These are phyloP conservation scores for Adela reaumurella DNA, from an alignment of 2,888 invertebrate species.

Conservation along the genomic window DNA sequence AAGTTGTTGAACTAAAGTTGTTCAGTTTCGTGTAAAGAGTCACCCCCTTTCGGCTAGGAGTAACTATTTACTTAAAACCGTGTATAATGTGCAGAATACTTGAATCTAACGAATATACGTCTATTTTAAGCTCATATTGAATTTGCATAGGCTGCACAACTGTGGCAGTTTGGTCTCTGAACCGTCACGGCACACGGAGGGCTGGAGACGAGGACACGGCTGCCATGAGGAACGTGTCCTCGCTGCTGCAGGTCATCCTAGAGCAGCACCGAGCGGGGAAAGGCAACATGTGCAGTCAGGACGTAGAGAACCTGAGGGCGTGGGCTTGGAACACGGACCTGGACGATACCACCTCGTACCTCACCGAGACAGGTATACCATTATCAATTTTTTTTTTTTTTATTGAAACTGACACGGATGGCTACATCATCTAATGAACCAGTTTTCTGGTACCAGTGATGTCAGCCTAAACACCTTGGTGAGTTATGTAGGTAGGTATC, in stretches of 20 bases:
- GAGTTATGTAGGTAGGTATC: too few relatives aligned
- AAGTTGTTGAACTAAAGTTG: too few relatives aligned
- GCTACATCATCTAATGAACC: too few relatives aligned
- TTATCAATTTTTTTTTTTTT: too few relatives aligned
- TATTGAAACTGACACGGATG: too few relatives aligned
- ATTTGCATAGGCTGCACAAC: conserved; percentile 73
- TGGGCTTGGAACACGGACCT: conserved; percentile 67
- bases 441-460: too few relatives aligned
- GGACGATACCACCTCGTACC: conserved; percentile 45
- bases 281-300: conserved; percentile 44
- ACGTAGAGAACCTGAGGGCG: conserved; percentile 60
- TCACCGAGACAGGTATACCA: conserved; percentile 43
- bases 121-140: conserved; percentile 1
- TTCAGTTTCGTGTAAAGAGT: too few relatives aligned
- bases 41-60: conserved; percentile 2
- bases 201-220: conserved; percentile 54
- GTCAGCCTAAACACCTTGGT: too few relatives aligned
- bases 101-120: not conserved
- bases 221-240: conserved; percentile 48
- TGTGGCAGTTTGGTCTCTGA: conserved; percentile 66
- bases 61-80: too few relatives aligned
- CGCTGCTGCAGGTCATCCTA: conserved; percentile 58
- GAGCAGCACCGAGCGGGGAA: conserved; percentile 53
- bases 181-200: conserved; percentile 67
- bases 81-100: too few relatives aligned